phyloP scores from a whole-genome alignment of 2,797 vertebrate species.

The Notoglanidium macrostoma region DNA sequence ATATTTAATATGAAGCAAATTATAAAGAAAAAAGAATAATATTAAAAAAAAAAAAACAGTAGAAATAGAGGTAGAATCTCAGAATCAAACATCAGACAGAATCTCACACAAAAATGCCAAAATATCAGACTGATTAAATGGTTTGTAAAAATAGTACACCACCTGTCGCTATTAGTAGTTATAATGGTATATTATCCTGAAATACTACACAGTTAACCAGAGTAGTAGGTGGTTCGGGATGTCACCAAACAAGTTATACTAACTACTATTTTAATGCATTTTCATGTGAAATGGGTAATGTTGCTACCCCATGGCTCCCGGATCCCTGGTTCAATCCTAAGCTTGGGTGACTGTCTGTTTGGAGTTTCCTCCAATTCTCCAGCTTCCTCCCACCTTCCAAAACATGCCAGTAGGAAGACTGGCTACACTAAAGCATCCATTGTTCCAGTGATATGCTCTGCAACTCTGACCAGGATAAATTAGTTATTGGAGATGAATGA shows the following conservation, averaged over 20 bases:
- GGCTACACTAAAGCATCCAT: not conserved
- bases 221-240: not conserved
- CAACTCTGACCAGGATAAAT: not conserved
- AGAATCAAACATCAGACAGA: not conserved
- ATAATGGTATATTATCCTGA: not conserved
- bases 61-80: too few species aligned
- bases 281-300: not conserved
- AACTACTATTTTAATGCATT: not conserved
- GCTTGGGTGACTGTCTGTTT: not conserved
- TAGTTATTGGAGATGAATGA: not conserved
- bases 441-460: not conserved
- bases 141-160: not conserved
- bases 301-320: not conserved
- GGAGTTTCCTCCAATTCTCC: not conserved
- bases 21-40: not conserved
- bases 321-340: not conserved
- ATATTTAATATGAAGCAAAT: not conserved
- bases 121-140: not conserved
- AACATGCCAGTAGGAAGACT: not conserved
- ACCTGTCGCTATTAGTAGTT: not conserved
- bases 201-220: not conserved
- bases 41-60: too few species aligned
- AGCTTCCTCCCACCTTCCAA: not conserved
- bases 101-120: not conserved
- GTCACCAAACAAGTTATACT: not conserved